These are phyloP conservation scores for Orthosia cruda DNA, from an alignment of 2,888 invertebrate genomes.

Conservation along the genomic window DNA sequence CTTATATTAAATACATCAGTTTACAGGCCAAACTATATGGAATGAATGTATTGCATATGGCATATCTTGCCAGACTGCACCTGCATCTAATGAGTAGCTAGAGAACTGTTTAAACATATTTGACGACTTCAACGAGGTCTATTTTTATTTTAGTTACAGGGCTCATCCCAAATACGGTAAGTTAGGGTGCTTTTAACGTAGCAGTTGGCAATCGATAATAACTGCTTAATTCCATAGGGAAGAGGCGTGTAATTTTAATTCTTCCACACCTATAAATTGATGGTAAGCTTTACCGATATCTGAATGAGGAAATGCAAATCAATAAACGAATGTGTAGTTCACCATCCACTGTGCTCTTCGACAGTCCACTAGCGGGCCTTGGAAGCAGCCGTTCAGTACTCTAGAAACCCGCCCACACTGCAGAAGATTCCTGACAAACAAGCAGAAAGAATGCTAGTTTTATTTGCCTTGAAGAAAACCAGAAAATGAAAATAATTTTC, in stretches of 20 bases:
- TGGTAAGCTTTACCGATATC: too few species aligned
- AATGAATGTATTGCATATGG: too few species aligned
- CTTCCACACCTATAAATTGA: too few species aligned
- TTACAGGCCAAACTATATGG: too few species aligned
- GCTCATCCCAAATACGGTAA: background rate
- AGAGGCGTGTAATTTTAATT: too few species aligned
- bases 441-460: too few species aligned
- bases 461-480: background rate
- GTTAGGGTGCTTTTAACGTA: background rate
- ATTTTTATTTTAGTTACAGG: background rate
- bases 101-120: background rate
- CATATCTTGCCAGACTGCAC: background rate
- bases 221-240: too few species aligned
- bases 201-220: background rate
- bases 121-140: background rate
- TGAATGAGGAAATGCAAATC: too few species aligned
- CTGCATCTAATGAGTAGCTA: too few species aligned
- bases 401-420: conserved; percentile 97
- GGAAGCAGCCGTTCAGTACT: conserved; percentile 95
- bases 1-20: background rate
- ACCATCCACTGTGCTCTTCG: conserved; percentile 94
- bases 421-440: conserved; percentile 96
- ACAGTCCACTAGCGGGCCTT: conserved; percentile 93
- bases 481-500: background rate
- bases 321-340: background rate